These are phyloP conservation scores for Percina caprodes DNA, from an alignment of 2,113 vertebrate genomes.

Conservation along the genomic window DNA sequence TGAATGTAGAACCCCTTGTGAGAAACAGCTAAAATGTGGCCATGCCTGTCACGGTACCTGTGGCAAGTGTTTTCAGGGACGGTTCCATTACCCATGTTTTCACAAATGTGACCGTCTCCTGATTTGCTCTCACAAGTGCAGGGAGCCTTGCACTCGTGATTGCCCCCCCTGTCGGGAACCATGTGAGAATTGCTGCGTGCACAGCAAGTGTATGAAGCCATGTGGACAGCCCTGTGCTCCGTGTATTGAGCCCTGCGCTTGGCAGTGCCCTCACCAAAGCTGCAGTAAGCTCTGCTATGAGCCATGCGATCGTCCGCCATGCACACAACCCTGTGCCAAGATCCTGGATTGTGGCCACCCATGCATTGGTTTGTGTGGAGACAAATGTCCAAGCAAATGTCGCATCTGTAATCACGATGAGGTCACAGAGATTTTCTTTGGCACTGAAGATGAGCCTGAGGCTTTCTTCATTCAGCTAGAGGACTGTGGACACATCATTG, in stretches of 20 bases:
- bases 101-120: slow-evolving; percentile 84
- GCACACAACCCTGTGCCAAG: slow-evolving; percentile 85
- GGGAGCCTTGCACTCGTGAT: slow-evolving; percentile 85
- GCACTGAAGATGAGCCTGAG: slow-evolving; percentile 89
- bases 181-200: slow-evolving; percentile 91
- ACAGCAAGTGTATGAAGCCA: slow-evolving; percentile 88
- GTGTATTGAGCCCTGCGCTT: slow-evolving; percentile 90
- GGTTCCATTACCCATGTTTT: slow-evolving; percentile 87
- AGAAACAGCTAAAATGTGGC: slow-evolving; percentile 84
- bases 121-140: slow-evolving; percentile 91
- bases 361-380: slow-evolving; percentile 92
- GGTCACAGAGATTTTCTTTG: slow-evolving; percentile 92
- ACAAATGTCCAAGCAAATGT: slow-evolving; percentile 92
- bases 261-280: slow-evolving; percentile 89
- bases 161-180: slow-evolving; percentile 87
- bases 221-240: slow-evolving; percentile 89
- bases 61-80: slow-evolving; percentile 86
- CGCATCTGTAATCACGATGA: slow-evolving; percentile 87
- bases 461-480: slow-evolving; percentile 91
- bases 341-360: slow-evolving; percentile 87
- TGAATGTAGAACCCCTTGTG: slow-evolving; percentile 81
- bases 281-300: slow-evolving; percentile 92
- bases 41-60: slow-evolving; percentile 90
- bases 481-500: slow-evolving; percentile 90
- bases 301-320: slow-evolving; percentile 90